phyloP scores from a whole-genome alignment of 2,113 vertebrate species.

The Lepidothrix coronata region DNA sequence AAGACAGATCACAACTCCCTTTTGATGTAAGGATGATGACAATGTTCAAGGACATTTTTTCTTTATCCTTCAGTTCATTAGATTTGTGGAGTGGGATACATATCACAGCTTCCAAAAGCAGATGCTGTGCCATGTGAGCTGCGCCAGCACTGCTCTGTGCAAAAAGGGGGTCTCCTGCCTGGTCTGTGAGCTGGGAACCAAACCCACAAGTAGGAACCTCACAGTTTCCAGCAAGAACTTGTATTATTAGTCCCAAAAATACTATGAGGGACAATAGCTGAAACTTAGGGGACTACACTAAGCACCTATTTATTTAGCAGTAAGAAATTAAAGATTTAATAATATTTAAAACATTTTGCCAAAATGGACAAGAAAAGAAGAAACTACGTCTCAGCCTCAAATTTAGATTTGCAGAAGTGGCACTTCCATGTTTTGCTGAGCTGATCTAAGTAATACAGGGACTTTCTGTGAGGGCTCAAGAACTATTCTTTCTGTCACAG shows the following conservation, averaged over 20 bases:
- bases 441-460: background rate
- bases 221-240: background rate
- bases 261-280: background rate
- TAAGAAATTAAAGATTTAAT: background rate
- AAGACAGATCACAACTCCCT: background rate
- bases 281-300: background rate
- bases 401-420: background rate
- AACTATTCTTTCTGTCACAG: background rate
- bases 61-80: background rate
- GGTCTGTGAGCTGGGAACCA: background rate
- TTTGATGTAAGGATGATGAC: background rate
- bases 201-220: background rate
- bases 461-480: background rate
- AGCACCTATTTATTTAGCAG: background rate
- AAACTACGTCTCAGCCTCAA: background rate
- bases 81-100: background rate
- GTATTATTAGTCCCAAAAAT: background rate
- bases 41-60: background rate
- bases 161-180: background rate
- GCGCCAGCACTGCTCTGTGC: background rate
- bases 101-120: background rate
- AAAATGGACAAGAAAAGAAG: background rate
- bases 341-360: background rate
- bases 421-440: background rate
- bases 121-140: background rate